Percentiles rank a stretch among this genome's conserved stretches.
phyloP scores from a whole-genome alignment of 2,113 vertebrate genomes.

The Xenopus borealis region DNA sequence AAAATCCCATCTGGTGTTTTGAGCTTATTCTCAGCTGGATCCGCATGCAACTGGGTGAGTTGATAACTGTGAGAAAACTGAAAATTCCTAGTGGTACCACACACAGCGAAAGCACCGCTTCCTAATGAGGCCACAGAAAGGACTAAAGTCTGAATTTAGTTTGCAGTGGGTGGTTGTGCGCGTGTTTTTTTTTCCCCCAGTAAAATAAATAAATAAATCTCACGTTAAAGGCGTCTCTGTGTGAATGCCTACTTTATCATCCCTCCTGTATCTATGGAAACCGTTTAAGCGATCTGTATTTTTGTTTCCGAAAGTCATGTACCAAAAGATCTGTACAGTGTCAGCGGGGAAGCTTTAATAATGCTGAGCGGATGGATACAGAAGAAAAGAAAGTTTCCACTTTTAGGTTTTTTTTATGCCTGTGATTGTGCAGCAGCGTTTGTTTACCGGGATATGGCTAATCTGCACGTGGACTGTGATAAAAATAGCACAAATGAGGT shows the following conservation, averaged over 20 bases:
- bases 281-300: slow-evolving; percentile 14
- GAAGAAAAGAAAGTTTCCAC: neutral
- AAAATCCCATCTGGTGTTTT: neutral
- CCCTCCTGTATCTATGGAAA: slow-evolving; percentile 15
- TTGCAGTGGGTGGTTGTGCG: slow-evolving; percentile 4
- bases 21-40: neutral
- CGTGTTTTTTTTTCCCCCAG: neutral
- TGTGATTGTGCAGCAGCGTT: no score
- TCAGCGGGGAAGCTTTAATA: slow-evolving; percentile 24
- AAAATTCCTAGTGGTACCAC: neutral
- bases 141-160: slow-evolving; percentile 10
- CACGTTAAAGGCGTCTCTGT: neutral
- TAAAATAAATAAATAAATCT: neutral
- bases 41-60: neutral
- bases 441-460: no score
- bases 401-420: neutral
- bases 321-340: slow-evolving; percentile 17
- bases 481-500: no score
- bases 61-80: neutral
- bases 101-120: neutral
- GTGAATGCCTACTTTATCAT: slow-evolving; percentile 9
- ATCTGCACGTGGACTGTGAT: no score
- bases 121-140: slow-evolving; percentile 8
- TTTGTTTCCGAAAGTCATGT: slow-evolving; percentile 8
- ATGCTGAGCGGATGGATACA: neutral